Evolutionary conservation across 2,113 vertebrate species (phyloP).

Genomic region (Pholis gunnellus): DNA sequence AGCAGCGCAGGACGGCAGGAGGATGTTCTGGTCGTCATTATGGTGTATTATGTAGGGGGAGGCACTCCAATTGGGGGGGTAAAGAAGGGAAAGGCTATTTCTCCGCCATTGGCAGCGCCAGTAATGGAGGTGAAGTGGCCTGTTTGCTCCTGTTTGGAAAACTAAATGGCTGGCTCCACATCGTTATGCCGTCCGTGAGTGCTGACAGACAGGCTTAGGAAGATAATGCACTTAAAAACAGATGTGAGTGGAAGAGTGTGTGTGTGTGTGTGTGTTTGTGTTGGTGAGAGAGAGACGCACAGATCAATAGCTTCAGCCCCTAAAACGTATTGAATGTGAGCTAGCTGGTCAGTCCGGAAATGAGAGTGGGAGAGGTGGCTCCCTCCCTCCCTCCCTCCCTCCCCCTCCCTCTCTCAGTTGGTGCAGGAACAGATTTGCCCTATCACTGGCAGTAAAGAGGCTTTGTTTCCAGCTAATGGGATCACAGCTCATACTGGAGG

Average conservation of each 20-base stretch:
- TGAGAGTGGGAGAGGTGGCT: constrained; percentile 63
- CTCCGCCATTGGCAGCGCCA: constrained; percentile 60
- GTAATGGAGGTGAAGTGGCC: constrained; percentile 80
- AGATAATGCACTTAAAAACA: constrained; percentile 78
- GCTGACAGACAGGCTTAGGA: constrained; percentile 72
- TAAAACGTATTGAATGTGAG: constrained; percentile 85
- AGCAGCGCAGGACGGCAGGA: constrained; percentile 18
- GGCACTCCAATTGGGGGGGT: constrained; percentile 51
- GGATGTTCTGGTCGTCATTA: constrained; percentile 63
- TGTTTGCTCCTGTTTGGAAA: constrained; percentile 75
- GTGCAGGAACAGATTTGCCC: constrained; percentile 83
- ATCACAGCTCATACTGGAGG: constrained; percentile 81
- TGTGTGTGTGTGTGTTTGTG: constrained; percentile 50
- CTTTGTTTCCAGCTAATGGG: constrained; percentile 86
- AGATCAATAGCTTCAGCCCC: constrained; percentile 76
- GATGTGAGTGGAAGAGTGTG: constrained; percentile 54
- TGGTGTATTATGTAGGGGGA: constrained; percentile 69
- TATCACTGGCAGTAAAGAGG: constrained; percentile 87
- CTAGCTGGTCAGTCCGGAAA: constrained; percentile 79
- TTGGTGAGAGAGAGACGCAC: constrained; percentile 27
- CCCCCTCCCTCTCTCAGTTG: constrained; percentile 27
- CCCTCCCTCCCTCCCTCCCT: background rate
- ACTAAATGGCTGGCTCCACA: constrained; percentile 76
- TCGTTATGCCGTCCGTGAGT: constrained; percentile 59
- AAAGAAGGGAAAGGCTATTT: constrained; percentile 71